These are phyloP conservation scores for Tonatia bakeri DNA, from an alignment of 2,113 vertebrate genomes.

Conservation along the genomic window DNA sequence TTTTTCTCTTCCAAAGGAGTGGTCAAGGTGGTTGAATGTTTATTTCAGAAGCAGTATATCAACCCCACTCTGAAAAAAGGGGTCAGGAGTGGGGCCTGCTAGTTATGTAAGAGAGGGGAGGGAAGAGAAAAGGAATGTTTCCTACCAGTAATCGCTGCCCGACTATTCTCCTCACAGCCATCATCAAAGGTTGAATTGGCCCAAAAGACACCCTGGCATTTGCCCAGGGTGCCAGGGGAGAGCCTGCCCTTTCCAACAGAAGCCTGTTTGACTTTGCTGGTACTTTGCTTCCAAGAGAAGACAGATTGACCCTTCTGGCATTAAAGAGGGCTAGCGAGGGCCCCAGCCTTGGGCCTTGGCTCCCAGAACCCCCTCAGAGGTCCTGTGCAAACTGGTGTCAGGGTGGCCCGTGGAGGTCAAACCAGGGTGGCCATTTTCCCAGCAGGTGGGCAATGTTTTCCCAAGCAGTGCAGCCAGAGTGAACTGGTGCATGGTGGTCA, in stretches of 20 bases:
- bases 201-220: background rate
- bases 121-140: background rate
- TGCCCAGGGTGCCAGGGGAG: background rate
- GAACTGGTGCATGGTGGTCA: rapidly evolving
- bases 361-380: background rate
- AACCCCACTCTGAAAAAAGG: background rate
- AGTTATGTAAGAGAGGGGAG: background rate
- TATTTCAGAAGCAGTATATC: background rate
- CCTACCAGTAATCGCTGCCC: background rate
- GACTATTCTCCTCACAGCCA: background rate
- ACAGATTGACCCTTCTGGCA: background rate
- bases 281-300: background rate
- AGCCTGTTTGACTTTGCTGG: too few species aligned
- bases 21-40: background rate
- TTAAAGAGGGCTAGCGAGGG: background rate
- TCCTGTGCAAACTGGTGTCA: too few species aligned
- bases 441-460: too few species aligned
- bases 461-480: rapidly evolving
- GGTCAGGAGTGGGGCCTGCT: background rate
- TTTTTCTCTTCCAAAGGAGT: background rate
- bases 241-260: background rate
- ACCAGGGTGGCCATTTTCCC: background rate
- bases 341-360: background rate
- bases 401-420: too few species aligned
- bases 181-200: background rate